These are phyloP conservation scores for Laticauda colubrina DNA, from an alignment of 2,113 vertebrate genomes.

Conservation along the genomic window DNA sequence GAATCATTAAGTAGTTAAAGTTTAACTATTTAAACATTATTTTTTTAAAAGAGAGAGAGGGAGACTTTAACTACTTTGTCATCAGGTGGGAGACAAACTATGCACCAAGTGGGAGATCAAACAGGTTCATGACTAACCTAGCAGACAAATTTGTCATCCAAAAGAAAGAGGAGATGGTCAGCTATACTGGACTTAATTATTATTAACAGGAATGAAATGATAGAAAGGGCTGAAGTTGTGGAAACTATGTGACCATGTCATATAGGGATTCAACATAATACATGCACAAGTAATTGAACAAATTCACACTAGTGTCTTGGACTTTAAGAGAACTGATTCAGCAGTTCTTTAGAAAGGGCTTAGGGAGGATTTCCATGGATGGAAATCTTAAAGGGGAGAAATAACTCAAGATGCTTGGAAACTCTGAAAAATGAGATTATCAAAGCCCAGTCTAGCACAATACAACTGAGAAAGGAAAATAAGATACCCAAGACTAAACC, in stretches of 20 bases:
- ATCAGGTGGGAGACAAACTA: too few species aligned
- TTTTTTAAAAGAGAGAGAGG: neutral
- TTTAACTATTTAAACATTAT: neutral
- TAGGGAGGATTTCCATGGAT: neutral
- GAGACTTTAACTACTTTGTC: neutral
- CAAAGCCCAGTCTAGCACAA: neutral
- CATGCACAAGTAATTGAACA: neutral
- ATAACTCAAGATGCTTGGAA: neutral
- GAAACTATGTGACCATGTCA: neutral
- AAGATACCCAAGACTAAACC: neutral
- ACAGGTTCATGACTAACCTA: neutral
- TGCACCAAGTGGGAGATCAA: neutral
- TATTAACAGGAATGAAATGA: neutral
- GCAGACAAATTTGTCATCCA: neutral
- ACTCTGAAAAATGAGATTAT: neutral
- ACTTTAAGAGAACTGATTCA: neutral
- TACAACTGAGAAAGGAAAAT: neutral
- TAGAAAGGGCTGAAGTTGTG: neutral
- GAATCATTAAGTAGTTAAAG: neutral
- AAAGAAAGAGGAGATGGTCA: neutral
- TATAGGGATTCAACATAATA: neutral
- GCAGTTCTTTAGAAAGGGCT: neutral
- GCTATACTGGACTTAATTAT: neutral
- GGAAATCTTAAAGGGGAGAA: neutral
- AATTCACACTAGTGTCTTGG: neutral